Conservation (phyloP, 2,888 invertebrate species). For the Caenorhabditis angaria region DNA sequence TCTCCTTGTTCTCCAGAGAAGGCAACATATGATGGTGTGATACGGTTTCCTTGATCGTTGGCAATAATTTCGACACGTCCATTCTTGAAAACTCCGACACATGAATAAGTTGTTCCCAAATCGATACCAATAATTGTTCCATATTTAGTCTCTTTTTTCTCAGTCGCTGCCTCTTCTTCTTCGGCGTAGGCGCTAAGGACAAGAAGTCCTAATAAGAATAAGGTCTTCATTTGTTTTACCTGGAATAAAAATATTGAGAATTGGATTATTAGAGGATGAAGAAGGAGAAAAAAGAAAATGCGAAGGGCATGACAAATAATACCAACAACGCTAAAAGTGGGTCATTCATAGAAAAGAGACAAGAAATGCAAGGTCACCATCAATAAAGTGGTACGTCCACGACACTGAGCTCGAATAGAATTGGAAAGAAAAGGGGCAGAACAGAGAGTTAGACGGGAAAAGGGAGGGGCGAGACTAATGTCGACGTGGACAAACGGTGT, state of each 20-base stretch:
- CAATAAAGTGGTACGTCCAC: conserved; percentile 28
- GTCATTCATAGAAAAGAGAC: conserved; percentile 23
- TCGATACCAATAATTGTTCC: conserved; percentile 73
- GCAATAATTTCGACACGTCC: conserved; percentile 73
- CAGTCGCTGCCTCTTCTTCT: conserved; percentile 59
- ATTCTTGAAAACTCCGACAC: conserved; percentile 74
- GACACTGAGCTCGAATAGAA: conserved; percentile 24
- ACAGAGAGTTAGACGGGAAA: conserved; percentile 9
- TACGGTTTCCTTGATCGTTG: conserved; percentile 72
- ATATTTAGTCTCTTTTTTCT: conserved; percentile 65
- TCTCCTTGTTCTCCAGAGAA: conserved; percentile 70
- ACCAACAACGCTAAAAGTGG: conserved; percentile 21
- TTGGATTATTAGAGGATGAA: conserved; percentile 7
- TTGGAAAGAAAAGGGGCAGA: conserved; percentile 16
- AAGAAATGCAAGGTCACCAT: conserved; percentile 20
- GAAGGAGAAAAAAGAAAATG: conserved; percentile 4
- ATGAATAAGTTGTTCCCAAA: conserved; percentile 73
- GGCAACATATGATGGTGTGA: conserved; percentile 71
- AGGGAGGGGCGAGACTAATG: conserved; percentile 12
- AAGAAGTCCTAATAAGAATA: conserved; percentile 57
- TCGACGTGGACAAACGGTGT: conserved; percentile 37
- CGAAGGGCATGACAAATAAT: conserved; percentile 3
- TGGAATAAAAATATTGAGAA: background rate
- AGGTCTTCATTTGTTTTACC: conserved; percentile 57
- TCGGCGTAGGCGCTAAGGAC: conserved; percentile 56